Conservation (phyloP, 2,113 vertebrate genomes). For the Bolborhynchus lineola region DNA sequence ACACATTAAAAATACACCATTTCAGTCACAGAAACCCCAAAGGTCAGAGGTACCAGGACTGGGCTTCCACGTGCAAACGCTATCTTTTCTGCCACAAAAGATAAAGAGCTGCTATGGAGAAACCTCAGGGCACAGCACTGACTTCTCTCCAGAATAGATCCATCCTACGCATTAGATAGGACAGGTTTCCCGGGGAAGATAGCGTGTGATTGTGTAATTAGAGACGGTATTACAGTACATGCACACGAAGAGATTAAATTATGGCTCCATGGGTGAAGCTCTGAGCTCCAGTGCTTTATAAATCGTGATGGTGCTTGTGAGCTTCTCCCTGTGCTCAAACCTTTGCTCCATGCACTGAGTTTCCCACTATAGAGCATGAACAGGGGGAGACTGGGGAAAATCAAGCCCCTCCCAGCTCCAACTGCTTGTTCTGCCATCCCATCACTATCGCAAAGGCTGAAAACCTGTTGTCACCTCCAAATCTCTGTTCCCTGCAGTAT, state of each 20-base stretch:
- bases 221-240: background rate
- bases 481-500: accelerated
- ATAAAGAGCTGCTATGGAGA: background rate
- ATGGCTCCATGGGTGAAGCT: background rate
- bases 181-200: background rate
- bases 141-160: background rate
- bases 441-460: background rate
- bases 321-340: background rate
- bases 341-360: accelerated
- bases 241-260: background rate
- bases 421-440: background rate
- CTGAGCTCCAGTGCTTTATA: background rate
- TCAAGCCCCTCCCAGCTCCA: background rate
- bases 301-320: accelerated
- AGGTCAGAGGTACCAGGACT: background rate
- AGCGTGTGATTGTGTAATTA: background rate
- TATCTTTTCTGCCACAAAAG: background rate
- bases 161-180: background rate
- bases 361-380: background rate
- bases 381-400: background rate
- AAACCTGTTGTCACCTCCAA: background rate
- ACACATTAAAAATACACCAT: background rate
- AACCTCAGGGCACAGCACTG: background rate
- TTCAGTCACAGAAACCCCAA: background rate
- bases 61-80: background rate